Evolutionary conservation across 2,113 vertebrate species (phyloP).

Genomic region (Colossoma macropomum): DNA sequence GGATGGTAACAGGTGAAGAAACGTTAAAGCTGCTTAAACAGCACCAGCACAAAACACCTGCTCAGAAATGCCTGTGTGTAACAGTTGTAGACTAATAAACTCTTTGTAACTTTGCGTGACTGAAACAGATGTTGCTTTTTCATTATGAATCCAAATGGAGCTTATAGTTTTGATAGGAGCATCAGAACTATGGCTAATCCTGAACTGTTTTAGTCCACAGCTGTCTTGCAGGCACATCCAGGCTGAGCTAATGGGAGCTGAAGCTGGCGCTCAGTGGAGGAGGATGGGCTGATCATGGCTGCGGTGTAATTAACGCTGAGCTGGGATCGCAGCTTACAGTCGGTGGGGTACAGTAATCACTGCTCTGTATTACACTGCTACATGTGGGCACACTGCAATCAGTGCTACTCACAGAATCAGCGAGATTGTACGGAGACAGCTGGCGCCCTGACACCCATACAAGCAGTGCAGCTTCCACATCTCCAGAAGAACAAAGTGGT

Average conservation of each 20-base stretch:
- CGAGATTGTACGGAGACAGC: slow-evolving; percentile 36
- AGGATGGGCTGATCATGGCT: slow-evolving; percentile 33
- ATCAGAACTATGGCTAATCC: not conserved
- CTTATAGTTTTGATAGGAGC: not conserved
- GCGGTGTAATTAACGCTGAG: slow-evolving; percentile 50
- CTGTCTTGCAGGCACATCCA: slow-evolving; percentile 25
- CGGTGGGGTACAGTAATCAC: slow-evolving; percentile 42
- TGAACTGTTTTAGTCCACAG: not conserved
- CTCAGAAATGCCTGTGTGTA: too few relatives aligned
- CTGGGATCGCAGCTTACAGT: slow-evolving; percentile 39
- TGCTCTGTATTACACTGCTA: slow-evolving; percentile 39
- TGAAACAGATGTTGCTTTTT: not conserved
- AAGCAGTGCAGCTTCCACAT: not conserved
- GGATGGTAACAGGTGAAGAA: too few relatives aligned
- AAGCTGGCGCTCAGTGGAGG: slow-evolving; percentile 35
- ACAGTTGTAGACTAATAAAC: too few relatives aligned
- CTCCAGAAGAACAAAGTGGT: not conserved
- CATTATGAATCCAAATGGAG: not conserved
- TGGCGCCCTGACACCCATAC: slow-evolving; percentile 36
- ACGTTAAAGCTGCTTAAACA: too few relatives aligned
- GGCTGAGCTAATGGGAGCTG: slow-evolving; percentile 19
- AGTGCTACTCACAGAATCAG: slow-evolving; percentile 42
- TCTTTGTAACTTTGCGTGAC: not conserved
- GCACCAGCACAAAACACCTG: too few relatives aligned
- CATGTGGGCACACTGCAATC: slow-evolving; percentile 42